Percentiles rank a stretch among this genome's conserved stretches.
These are phyloP conservation scores for Gastrophryne carolinensis DNA, from an alignment of 2,797 vertebrate genomes.

Conservation along the genomic window DNA sequence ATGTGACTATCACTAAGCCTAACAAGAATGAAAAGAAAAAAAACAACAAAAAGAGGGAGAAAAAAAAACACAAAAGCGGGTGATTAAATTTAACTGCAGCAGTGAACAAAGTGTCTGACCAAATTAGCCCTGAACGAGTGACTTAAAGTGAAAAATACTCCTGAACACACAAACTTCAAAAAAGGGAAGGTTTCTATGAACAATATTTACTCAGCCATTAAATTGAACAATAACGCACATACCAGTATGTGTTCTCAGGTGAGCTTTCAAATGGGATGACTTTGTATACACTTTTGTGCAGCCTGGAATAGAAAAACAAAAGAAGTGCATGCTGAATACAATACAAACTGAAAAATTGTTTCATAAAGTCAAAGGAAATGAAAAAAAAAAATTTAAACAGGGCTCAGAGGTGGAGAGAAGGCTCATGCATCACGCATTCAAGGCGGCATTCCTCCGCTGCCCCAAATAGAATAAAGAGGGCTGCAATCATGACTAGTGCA, in stretches of 20 bases:
- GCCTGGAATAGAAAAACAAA: slow-evolving; percentile 70
- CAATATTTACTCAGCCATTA: slow-evolving; percentile 55
- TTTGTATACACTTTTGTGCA: slow-evolving; percentile 98
- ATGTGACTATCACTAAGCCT: too few species aligned
- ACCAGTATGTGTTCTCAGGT: slow-evolving; percentile 96
- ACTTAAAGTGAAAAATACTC: slow-evolving; percentile 55
- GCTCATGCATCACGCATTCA: slow-evolving; percentile 6
- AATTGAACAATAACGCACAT: slow-evolving; percentile 67
- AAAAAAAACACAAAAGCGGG: not conserved
- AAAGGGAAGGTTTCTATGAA: slow-evolving; percentile 63
- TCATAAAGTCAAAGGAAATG: not conserved
- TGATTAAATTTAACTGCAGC: slow-evolving; percentile 53
- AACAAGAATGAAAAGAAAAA: too few species aligned
- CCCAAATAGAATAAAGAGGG: slow-evolving; percentile 26
- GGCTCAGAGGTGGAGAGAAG: not conserved
- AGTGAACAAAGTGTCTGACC: slow-evolving; percentile 53
- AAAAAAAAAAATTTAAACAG: not conserved
- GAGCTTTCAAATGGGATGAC: slow-evolving; percentile 96
- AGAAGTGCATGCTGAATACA: slow-evolving; percentile 53
- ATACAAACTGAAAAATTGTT: slow-evolving; percentile 8
- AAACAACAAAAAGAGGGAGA: too few species aligned
- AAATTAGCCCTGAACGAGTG: slow-evolving; percentile 59
- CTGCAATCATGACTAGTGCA: slow-evolving; percentile 9
- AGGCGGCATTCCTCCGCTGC: slow-evolving; percentile 2
- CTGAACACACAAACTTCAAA: slow-evolving; percentile 52